Evolutionary conservation across 35 echinoderm and acorn worm genomes (phyloP).

Genomic region (Diadema setosum): DNA sequence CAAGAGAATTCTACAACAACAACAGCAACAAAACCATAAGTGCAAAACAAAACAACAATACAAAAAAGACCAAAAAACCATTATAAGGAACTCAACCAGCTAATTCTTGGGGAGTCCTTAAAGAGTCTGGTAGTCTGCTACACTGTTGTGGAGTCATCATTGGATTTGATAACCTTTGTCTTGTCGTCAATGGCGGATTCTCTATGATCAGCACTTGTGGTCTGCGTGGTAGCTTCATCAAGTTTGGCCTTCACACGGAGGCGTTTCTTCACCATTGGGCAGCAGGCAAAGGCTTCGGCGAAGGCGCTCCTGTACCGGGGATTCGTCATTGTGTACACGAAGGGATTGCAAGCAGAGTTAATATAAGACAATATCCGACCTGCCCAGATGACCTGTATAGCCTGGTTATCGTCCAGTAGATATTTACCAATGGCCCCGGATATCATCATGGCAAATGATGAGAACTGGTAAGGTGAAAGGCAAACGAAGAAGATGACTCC

Average conservation of each 20-base stretch:
- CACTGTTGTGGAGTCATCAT: too few species aligned
- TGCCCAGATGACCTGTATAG: not conserved
- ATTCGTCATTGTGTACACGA: conserved; percentile 46
- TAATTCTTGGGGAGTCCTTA: too few species aligned
- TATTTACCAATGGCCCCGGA: not conserved
- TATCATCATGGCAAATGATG: conserved; percentile 19
- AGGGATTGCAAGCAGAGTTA: conserved; percentile 55
- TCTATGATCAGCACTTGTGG: not conserved
- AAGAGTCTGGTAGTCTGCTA: too few species aligned
- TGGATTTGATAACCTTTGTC: too few species aligned
- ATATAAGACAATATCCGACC: conserved; percentile 43
- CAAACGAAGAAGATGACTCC: conserved; percentile 60
- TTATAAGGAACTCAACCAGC: too few species aligned
- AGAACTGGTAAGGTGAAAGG: conserved; percentile 8
- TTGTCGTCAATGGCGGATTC: too few species aligned
- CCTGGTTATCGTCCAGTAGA: not conserved
- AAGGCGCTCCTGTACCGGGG: conserved; percentile 36
- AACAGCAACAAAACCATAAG: too few species aligned
- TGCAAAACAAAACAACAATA: too few species aligned
- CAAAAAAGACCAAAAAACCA: too few species aligned
- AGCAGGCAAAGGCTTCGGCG: not conserved
- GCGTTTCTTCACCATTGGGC: not conserved
- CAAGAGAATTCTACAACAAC: too few species aligned
- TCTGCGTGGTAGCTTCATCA: not conserved
- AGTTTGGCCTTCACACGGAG: not conserved